These are phyloP conservation scores for Oreortyx pictus DNA, from an alignment of 2,797 vertebrate species.

Conservation along the genomic window DNA sequence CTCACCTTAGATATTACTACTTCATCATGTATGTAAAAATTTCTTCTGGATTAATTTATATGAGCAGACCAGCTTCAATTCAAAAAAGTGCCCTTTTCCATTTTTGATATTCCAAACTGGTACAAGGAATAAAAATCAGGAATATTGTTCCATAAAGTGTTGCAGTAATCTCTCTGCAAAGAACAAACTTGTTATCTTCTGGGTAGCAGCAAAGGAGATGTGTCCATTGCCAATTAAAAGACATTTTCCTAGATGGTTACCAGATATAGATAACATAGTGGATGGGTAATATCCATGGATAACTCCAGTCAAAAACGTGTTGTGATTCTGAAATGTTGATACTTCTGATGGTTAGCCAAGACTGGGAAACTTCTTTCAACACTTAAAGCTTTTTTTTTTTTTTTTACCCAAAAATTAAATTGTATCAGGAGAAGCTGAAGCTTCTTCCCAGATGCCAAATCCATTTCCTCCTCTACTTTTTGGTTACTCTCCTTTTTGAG, in stretches of 20 bases:
- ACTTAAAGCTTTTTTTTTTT: neutral
- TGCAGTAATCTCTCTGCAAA: conserved; percentile 19
- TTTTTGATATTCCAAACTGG: neutral
- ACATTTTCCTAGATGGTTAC: conserved; percentile 14
- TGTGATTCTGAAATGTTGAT: neutral
- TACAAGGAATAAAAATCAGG: neutral
- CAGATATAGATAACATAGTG: neutral
- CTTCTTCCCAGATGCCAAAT: neutral
- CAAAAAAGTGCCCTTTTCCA: neutral
- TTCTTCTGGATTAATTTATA: neutral
- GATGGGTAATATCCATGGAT: neutral
- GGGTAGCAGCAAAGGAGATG: conserved; percentile 7
- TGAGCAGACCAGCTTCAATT: neutral
- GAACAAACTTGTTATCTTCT: neutral
- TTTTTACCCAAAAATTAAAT: neutral
- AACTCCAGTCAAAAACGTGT: neutral
- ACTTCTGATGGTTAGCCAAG: neutral
- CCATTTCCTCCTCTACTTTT: neutral
- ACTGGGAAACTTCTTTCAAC: neutral
- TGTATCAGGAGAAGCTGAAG: neutral
- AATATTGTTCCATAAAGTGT: neutral
- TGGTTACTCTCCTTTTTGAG: neutral
- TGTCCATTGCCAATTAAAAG: conserved; percentile 27
- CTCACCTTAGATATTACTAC: neutral
- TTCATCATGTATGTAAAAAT: neutral